Conservation (phyloP, 2,113 vertebrate species). For the Axis porcinus region DNA sequence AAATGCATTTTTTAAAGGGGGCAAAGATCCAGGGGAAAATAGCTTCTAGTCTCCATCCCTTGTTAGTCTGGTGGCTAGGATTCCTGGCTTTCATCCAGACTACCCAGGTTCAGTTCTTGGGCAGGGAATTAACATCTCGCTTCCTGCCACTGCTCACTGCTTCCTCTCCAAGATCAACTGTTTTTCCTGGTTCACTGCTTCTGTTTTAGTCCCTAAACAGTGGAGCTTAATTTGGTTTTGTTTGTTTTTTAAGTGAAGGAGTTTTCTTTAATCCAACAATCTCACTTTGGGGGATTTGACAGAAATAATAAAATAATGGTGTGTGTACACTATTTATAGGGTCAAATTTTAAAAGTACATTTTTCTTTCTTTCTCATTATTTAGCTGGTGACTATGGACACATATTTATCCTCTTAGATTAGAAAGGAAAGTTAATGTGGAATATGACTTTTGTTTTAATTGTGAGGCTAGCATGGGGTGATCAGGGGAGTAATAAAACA, state of each 20-base stretch:
- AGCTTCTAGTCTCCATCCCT: background rate
- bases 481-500: background rate
- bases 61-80: background rate
- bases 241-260: background rate
- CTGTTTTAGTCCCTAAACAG: background rate
- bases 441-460: background rate
- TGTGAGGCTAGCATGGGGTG: background rate
- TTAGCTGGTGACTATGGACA: background rate
- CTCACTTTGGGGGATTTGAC: background rate
- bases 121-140: background rate
- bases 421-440: background rate
- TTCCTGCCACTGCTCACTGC: background rate
- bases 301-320: slow-evolving; percentile 22
- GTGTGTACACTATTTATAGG: background rate
- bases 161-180: background rate
- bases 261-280: background rate
- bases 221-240: background rate
- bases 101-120: background rate
- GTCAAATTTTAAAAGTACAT: background rate
- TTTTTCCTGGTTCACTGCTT: background rate
- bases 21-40: background rate
- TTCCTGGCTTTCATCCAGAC: background rate
- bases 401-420: background rate
- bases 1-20: background rate
- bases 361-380: background rate